Conservation (phyloP, 92 coral and sea anemone genomes). For the Phymanthus crucifer region DNA sequence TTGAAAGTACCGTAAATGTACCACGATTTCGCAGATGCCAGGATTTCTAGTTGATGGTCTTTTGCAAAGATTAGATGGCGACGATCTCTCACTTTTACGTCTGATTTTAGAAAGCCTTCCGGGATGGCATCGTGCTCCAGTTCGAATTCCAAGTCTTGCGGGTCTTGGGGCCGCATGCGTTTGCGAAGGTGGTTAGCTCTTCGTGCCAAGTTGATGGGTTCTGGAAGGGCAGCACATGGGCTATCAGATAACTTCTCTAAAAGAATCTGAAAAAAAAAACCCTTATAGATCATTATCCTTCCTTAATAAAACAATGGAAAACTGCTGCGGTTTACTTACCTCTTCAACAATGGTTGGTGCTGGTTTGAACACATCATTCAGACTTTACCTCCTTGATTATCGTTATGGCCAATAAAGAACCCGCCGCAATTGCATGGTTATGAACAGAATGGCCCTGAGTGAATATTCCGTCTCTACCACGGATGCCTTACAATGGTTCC, state of each 20-base stretch:
- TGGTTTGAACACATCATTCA: too few relatives aligned
- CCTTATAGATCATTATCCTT: too few relatives aligned
- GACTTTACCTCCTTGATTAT: too few relatives aligned
- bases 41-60: slow-evolving; percentile 35
- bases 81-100: slow-evolving; percentile 33
- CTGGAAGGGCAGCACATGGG: slow-evolving; percentile 53
- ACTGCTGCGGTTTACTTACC: too few relatives aligned
- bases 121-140: slow-evolving; percentile 35
- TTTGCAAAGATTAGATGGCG: slow-evolving; percentile 57
- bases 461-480: slow-evolving; percentile 51
- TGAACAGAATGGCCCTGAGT: slow-evolving; percentile 34
- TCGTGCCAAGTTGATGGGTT: slow-evolving; percentile 37
- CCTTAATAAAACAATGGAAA: too few relatives aligned
- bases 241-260: slow-evolving; percentile 4
- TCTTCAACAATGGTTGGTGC: too few relatives aligned
- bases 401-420: too few relatives aligned
- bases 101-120: slow-evolving; percentile 40
- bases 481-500: slow-evolving; percentile 43
- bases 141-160: slow-evolving; percentile 41
- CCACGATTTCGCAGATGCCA: slow-evolving; percentile 46
- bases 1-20: slow-evolving; percentile 57
- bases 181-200: slow-evolving; percentile 47
- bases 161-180: slow-evolving; percentile 38
- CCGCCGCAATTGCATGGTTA: too few relatives aligned
- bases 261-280: slow-evolving; percentile 21